Percentiles rank a stretch among this genome's conserved stretches.
These are phyloP conservation scores for Bellardia bayeri DNA, from an alignment of 2,888 invertebrate genomes.

Conservation along the genomic window DNA sequence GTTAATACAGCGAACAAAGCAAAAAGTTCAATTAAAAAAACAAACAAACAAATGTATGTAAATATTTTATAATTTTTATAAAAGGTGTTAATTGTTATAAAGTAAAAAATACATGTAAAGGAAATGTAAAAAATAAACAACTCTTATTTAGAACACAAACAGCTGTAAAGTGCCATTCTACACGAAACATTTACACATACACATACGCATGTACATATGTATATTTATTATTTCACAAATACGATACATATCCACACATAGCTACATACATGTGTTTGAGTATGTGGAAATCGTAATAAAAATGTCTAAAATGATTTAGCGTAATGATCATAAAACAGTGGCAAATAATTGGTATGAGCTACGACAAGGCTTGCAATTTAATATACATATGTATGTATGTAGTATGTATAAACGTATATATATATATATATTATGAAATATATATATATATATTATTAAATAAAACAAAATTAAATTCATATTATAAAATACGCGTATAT, in stretches of 20 bases:
- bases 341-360: slow-evolving; percentile 39
- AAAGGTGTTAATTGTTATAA: slow-evolving; percentile 1
- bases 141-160: background rate
- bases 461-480: background rate
- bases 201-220: background rate
- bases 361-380: slow-evolving; percentile 43
- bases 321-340: slow-evolving; percentile 45
- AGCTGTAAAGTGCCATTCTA: background rate
- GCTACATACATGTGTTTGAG: too few relatives aligned
- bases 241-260: too few relatives aligned
- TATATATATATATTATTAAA: too few relatives aligned
- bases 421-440: too few relatives aligned
- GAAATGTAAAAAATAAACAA: background rate
- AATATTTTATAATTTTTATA: too few relatives aligned
- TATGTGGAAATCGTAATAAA: too few relatives aligned
- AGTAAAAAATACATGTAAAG: background rate
- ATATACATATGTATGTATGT: background rate
- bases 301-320: slow-evolving; percentile 49
- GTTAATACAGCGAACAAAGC: too few relatives aligned
- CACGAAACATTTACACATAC: background rate
- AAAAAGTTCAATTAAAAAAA: too few relatives aligned
- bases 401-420: too few relatives aligned
- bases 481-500: background rate
- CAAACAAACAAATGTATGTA: too few relatives aligned
- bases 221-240: too few relatives aligned